phyloP scores from a whole-genome alignment of 2,113 vertebrate genomes.

The Prinia subflava region DNA sequence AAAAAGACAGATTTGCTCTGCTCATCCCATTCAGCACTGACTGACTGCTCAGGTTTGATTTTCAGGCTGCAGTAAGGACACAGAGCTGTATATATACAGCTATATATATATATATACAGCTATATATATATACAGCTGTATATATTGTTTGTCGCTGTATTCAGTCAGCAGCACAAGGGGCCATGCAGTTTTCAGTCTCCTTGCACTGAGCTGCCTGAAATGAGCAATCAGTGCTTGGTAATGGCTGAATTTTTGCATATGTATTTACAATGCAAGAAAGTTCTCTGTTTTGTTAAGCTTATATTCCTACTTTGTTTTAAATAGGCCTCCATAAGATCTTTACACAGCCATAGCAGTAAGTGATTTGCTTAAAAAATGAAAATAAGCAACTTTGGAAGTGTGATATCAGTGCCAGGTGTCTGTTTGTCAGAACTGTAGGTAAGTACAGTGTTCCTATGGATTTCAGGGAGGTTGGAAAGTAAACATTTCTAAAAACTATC shows the following conservation, averaged over 20 bases:
- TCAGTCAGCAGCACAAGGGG: background rate
- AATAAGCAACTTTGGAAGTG: background rate
- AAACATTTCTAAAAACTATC: background rate
- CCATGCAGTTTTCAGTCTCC: background rate
- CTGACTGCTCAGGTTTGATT: background rate
- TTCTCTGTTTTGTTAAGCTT: background rate
- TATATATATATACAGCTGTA: no score
- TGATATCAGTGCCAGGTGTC: background rate
- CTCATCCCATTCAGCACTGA: background rate
- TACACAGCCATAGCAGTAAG: background rate
- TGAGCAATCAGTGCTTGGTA: background rate
- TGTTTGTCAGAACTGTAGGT: background rate
- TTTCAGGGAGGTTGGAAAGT: background rate
- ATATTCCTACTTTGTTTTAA: slow-evolving; percentile 40
- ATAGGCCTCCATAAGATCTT: background rate
- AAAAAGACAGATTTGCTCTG: background rate
- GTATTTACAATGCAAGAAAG: slow-evolving; percentile 44
- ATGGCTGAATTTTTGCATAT: slow-evolving; percentile 60
- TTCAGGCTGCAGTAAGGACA: background rate
- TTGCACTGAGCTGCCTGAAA: background rate
- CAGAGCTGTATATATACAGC: no score
- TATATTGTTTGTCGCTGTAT: background rate
- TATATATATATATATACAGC: no score
- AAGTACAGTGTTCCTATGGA: background rate
- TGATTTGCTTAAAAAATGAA: slow-evolving; percentile 17